Base-by-base conservation (phyloP, 2,888 invertebrate species). In the Dryobota labecula region DNA sequence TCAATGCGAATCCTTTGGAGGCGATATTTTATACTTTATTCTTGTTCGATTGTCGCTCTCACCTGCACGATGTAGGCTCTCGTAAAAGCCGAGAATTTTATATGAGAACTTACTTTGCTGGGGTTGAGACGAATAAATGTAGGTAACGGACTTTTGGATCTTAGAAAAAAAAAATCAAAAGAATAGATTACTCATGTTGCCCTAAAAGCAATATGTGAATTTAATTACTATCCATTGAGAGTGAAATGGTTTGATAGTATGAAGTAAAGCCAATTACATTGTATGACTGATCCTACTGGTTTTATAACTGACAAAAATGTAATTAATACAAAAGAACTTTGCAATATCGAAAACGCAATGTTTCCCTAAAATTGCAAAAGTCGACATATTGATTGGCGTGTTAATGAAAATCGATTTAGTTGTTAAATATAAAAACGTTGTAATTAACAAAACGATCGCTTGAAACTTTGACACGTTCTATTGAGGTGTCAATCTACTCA, bases 1-100 rank as follows among this genome's bases (percentile, higher is more conserved):
- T 95, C 95, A 93, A 95, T 95, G 94, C 92, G 95, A 95, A 96
- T 95, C 95, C 95, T 96, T 96, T 95, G 92, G 93, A 95, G 91
- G 91, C 90, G 89, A 95, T 95, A 95, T 95, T 95, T 95, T 94
- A 95, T 95, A 92, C 90, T 93, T 92, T 93, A 93, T 93, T 91
- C 90, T 89, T 85, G 87, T 89, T 89, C 89, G 89, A 93, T 93
- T 93, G 92, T 93, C 90, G 86, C 91, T 92, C 92, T 95, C 94
- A 95, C 95, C 95, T 95, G 95, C 95, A 90, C 88, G 88, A 90
- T 91, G 89, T 90, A 91, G 71, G 73, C 70, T 83, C 87, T 85
- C 86, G 86, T 84, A 84, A 86, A 84, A 84, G 85, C 79, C 75
- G 71, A 86, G 86, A 90, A 90, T 90, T 89, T 90, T 86, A 88